These are phyloP conservation scores for Aphodius granarius DNA, from an alignment of 2,888 invertebrate genomes.

Conservation along the genomic window DNA sequence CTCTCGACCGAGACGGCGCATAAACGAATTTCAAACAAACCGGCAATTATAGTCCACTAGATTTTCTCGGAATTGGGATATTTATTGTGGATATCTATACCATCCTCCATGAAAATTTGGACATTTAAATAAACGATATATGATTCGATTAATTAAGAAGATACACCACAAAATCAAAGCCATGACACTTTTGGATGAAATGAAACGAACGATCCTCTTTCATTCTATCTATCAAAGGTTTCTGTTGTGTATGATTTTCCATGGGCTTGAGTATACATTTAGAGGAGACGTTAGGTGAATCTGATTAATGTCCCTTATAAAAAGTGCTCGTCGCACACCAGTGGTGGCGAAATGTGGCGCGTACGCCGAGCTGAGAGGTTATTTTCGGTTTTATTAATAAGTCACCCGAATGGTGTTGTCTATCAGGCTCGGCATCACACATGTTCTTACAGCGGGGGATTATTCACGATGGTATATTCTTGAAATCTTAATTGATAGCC, in stretches of 20 bases:
- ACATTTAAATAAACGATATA: too few relatives aligned
- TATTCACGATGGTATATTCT: constrained; percentile 24
- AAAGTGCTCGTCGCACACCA: constrained; percentile 40
- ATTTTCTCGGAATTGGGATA: background rate
- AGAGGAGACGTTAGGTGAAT: constrained; percentile 16
- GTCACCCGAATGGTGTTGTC: constrained; percentile 52
- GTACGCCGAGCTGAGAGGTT: constrained; percentile 37
- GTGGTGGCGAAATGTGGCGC: constrained; percentile 37
- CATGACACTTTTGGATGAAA: too few relatives aligned
- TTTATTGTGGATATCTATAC: background rate
- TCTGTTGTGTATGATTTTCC: too few relatives aligned
- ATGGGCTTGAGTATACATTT: too few relatives aligned
- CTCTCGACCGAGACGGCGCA: background rate
- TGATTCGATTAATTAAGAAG: too few relatives aligned
- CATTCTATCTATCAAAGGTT: too few relatives aligned
- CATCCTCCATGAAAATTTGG: too few relatives aligned
- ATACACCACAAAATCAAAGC: too few relatives aligned
- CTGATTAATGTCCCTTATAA: constrained; percentile 49
- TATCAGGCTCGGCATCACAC: constrained; percentile 43
- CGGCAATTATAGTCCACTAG: background rate
- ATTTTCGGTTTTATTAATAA: constrained; percentile 53
- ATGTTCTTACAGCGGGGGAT: constrained; percentile 37
- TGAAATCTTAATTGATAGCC: constrained; percentile 13
- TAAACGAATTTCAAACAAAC: background rate
- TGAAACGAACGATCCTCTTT: too few relatives aligned